These are phyloP conservation scores for Pterocles burchelli DNA, from an alignment of 2,113 vertebrate genomes.

Conservation along the genomic window DNA sequence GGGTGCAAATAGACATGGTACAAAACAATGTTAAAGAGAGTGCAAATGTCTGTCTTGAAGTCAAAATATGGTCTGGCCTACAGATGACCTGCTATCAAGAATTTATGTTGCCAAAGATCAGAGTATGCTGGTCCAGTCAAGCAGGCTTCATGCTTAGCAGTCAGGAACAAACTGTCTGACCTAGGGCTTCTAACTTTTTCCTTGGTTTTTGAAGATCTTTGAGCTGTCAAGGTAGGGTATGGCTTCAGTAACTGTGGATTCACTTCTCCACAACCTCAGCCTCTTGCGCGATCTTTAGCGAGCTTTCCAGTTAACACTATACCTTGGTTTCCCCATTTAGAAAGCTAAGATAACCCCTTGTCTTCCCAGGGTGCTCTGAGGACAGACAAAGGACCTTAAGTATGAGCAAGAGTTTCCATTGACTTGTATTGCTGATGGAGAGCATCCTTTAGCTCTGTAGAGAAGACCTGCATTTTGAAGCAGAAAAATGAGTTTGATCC, in stretches of 20 bases:
- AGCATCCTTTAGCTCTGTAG: neutral
- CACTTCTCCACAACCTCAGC: neutral
- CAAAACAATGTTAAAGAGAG: neutral
- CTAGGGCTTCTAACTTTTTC: neutral
- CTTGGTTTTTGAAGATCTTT: neutral
- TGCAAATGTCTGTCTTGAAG: neutral
- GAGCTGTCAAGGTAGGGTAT: neutral
- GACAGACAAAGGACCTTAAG: neutral
- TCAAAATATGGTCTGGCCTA: neutral
- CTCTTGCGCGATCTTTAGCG: neutral
- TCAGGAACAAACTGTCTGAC: neutral
- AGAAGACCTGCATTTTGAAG: neutral
- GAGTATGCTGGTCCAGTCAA: neutral
- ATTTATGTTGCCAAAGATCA: neutral
- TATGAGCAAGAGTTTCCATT: neutral
- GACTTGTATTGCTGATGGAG: neutral
- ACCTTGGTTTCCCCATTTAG: neutral
- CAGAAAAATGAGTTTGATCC: neutral
- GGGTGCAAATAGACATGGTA: neutral
- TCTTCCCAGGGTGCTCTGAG: neutral
- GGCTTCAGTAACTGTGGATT: neutral
- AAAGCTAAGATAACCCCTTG: neutral
- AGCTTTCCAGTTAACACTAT: neutral
- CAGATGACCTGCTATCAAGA: neutral
- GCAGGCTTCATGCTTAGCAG: neutral